A percentile compares a stretch with the other conserved stretches of the same genome.
phyloP scores from a whole-genome alignment of 1,140 invertebrate species.

The Sarcophaga peregrina region DNA sequence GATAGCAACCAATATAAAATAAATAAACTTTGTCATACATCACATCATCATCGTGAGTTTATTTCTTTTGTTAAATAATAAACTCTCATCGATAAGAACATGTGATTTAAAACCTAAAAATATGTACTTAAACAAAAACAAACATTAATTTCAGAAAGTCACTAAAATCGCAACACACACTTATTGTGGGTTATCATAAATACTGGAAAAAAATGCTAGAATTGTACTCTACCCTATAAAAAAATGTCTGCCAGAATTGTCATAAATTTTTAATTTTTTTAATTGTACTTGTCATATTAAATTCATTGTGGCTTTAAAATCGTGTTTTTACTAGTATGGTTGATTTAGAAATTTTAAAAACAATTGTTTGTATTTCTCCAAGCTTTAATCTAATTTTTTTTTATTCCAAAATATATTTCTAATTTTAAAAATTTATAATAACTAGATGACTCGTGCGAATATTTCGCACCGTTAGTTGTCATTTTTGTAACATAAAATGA shows the following conservation, averaged over 20 bases:
- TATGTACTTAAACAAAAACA: neutral
- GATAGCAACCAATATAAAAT: neutral
- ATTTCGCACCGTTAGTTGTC: too few relatives aligned
- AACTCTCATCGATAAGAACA: conserved; percentile 29
- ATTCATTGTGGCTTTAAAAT: too few relatives aligned
- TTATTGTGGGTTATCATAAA: conserved; percentile 7
- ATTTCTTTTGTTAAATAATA: neutral
- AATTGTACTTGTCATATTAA: too few relatives aligned
- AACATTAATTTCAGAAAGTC: neutral
- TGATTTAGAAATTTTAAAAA: too few relatives aligned
- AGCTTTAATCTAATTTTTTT: neutral
- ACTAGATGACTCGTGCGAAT: too few relatives aligned
- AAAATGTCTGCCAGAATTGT: neutral
- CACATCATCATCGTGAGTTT: neutral
- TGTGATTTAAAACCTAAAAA: conserved; percentile 33
- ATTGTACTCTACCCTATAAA: conserved; percentile 4
- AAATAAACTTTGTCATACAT: conserved; percentile 11
- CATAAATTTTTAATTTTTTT: conserved; percentile 6
- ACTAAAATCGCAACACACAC: neutral
- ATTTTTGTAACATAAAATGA: too few relatives aligned
- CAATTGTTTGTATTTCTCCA: too few relatives aligned
- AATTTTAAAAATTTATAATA: too few relatives aligned
- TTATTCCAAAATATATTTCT: too few relatives aligned
- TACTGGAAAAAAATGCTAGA: neutral
- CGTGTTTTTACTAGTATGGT: too few relatives aligned